phyloP scores from a whole-genome alignment of 1,140 invertebrate genomes.

The Platorchestia sp. region DNA sequence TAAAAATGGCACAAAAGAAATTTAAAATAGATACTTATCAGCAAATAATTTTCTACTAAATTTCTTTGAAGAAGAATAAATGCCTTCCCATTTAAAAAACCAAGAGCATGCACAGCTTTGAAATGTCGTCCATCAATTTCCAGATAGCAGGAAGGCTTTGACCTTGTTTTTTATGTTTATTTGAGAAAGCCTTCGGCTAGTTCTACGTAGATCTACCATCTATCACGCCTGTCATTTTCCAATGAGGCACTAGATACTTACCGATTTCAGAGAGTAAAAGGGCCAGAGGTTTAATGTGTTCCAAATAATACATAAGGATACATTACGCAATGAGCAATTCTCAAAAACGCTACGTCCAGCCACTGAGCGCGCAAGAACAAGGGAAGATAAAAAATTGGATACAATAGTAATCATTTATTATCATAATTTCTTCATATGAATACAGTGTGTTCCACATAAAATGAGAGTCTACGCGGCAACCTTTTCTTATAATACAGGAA shows the following conservation, averaged over 20 bases:
- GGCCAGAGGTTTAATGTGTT: not conserved
- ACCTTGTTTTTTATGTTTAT: not conserved
- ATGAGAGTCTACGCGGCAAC: constrained; percentile 36
- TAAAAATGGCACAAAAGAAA: not conserved
- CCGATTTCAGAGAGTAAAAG: not conserved
- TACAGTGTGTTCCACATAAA: constrained; percentile 39
- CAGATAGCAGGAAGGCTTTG: not conserved
- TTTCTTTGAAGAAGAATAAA: not conserved
- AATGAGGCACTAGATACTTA: not conserved
- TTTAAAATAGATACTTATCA: not conserved
- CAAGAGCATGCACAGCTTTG: too few relatives aligned
- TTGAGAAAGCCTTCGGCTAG: not conserved
- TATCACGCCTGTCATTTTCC: not conserved
- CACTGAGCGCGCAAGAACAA: not conserved
- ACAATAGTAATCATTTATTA: constrained; percentile 56
- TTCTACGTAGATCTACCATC: not conserved
- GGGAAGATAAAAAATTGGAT: not conserved
- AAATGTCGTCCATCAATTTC: not conserved
- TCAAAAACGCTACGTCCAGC: not conserved
- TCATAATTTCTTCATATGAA: constrained; percentile 54
- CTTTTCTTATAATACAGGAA: constrained; percentile 27
- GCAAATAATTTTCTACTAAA: not conserved
- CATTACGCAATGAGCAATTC: not conserved
- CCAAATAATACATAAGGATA: not conserved
- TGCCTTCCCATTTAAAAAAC: not conserved